Conservation (phyloP, 2,888 invertebrate genomes). For the Athetis lepigone region DNA sequence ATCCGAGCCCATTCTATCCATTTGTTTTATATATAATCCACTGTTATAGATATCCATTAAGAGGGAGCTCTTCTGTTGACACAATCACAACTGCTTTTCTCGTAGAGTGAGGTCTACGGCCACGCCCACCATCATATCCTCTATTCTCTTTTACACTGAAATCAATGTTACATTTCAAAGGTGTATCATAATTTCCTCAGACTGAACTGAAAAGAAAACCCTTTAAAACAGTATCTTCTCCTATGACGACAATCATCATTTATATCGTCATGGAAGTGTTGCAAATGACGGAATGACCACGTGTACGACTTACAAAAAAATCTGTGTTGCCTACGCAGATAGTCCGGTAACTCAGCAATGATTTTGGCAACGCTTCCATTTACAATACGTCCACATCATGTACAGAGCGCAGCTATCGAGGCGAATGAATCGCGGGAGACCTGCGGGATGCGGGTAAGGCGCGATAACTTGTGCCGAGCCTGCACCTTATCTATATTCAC, state of each 20-base stretch:
- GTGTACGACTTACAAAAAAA: background rate
- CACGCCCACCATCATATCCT: background rate
- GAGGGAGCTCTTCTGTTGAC: background rate
- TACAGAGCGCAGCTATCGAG: background rate
- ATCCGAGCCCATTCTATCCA: background rate
- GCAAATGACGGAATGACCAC: background rate
- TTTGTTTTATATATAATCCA: background rate
- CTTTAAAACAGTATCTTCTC: background rate
- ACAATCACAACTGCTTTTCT: background rate
- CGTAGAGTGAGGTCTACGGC: background rate
- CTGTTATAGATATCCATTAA: background rate
- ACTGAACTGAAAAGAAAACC: too few relatives aligned
- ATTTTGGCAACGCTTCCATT: slow-evolving; percentile 19
- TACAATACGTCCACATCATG: background rate
- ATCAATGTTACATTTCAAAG: too few relatives aligned
- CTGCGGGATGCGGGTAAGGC: slow-evolving; percentile 20
- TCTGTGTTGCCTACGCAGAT: background rate
- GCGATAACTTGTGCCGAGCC: slow-evolving; percentile 43
- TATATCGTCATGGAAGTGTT: background rate
- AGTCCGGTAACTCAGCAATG: background rate
- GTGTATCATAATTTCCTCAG: too few relatives aligned
- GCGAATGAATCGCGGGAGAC: slow-evolving; percentile 33
- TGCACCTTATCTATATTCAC: slow-evolving; percentile 38
- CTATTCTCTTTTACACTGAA: too few relatives aligned
- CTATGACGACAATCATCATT: background rate